Evolutionary conservation across 23 tunicate species (phyloP), one percentile per base, ranked within the genome.

Genomic region (Clavelina lepadiformis): DNA sequence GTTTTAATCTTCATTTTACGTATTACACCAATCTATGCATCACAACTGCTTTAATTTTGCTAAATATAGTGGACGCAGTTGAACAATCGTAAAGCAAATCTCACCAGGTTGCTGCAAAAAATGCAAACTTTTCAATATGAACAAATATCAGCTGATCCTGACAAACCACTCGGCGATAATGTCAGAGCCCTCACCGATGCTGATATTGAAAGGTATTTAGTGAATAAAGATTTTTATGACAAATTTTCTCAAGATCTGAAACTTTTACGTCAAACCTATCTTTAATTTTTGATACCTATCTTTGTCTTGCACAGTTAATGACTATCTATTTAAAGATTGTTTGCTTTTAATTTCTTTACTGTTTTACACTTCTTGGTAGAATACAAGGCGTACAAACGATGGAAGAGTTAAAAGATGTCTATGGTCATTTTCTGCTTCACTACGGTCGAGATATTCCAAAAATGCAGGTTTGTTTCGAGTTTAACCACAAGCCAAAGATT

Each of bases 101-200:
- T 89, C 34, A 89, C 84, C 18, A 33, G 97, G 29, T 68, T 94
- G 13, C 72, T 94, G 50, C 82, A 94, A 59, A 80, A 78, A 70
- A 86, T 94, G 99, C 91, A 86, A 44, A 77, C 88, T 19, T 94
- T 62, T 53, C 99, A 94, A 45, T 94, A 94, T 60, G 95, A 94
- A 38, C 80, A 86, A 64, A 80, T 81, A 28, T 75, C 88, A 1
- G 81, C 84, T 0, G 95, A 86, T 68, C 89, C 97, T 22, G 97
- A 89, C 56, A 89, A 89, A 89, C 91, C 97, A 13, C 78, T 89
- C 21, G 97, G 89, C 3, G 97, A 88, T 54, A 80, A 74, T 74
- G 76, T 86, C 8, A 58, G 96, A 7, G 87, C 96, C 3, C 70
- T 88, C n/a, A 67, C 86, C 0, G 87, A 88, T 38, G 74, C 86